Evolutionary conservation across 1,140 invertebrate genomes (phyloP).

Genomic region (Aricia agestis): DNA sequence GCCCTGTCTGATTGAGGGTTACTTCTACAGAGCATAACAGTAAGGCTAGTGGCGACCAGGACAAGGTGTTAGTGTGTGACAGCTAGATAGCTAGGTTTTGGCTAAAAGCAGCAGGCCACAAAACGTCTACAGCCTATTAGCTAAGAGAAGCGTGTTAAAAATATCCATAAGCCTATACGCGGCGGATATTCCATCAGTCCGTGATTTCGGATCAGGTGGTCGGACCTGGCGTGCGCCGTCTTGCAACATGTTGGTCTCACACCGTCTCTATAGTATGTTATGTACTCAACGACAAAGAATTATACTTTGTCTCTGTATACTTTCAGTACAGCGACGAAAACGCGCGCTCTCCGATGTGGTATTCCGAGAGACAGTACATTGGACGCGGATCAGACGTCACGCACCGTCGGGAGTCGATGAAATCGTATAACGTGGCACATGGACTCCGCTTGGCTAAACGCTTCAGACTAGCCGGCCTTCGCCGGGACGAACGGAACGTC

Average conservation of each 20-base stretch:
- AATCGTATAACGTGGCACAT: slow-evolving; percentile 12
- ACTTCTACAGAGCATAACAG: too few species aligned
- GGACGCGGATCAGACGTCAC: slow-evolving; percentile 18
- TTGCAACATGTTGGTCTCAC: slow-evolving; percentile 22
- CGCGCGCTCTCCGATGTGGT: slow-evolving; percentile 23
- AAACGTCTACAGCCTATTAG: too few species aligned
- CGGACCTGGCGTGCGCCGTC: neutral
- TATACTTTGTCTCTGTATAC: slow-evolving; percentile 27
- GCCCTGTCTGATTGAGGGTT: too few species aligned
- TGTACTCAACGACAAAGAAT: neutral
- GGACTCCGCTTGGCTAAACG: slow-evolving; percentile 7
- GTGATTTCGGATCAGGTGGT: too few species aligned
- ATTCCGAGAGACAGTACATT: slow-evolving; percentile 15
- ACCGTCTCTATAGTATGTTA: slow-evolving; percentile 20
- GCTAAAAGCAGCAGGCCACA: too few species aligned
- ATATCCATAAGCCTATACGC: too few species aligned
- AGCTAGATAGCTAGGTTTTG: too few species aligned
- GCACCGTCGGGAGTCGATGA: slow-evolving; percentile 8
- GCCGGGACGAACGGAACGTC: neutral
- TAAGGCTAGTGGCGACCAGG: too few species aligned
- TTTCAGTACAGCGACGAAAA: slow-evolving; percentile 31
- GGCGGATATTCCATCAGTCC: too few species aligned
- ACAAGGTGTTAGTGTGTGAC: too few species aligned
- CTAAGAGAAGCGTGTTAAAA: too few species aligned
- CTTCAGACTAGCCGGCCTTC: neutral